These are phyloP conservation scores for Tetheella fluctuosa DNA, from an alignment of 2,888 invertebrate genomes.

Conservation along the genomic window DNA sequence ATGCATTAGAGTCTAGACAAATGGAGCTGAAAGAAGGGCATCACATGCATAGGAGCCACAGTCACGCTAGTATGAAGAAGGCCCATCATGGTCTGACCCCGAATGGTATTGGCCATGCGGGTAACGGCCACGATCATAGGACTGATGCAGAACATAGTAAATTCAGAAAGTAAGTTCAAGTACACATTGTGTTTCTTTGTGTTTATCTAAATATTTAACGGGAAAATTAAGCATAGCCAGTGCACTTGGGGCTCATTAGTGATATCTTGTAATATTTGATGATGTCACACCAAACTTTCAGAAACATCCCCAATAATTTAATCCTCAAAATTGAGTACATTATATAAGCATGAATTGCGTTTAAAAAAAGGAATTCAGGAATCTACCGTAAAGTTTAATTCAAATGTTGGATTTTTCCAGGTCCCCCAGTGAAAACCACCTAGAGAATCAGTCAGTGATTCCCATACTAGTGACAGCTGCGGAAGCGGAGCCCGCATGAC, in stretches of 20 bases:
- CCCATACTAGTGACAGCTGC: constrained; percentile 76
- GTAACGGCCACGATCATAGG: constrained; percentile 64
- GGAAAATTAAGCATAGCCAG: no score
- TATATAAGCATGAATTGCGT: no score
- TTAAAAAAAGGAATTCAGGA: no score
- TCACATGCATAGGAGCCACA: constrained; percentile 74
- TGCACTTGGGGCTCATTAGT: no score
- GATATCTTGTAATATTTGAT: no score
- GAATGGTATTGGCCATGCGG: constrained; percentile 68
- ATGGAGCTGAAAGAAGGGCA: constrained; percentile 48
- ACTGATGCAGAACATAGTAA: constrained; percentile 52
- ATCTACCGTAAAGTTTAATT: neutral
- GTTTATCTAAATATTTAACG: neutral
- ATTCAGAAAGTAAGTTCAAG: constrained; percentile 68
- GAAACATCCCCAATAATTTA: no score
- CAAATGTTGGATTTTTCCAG: constrained; percentile 42
- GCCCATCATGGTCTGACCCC: constrained; percentile 62
- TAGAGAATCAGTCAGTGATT: constrained; percentile 59
- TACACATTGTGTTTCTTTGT: neutral
- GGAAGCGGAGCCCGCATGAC: constrained; percentile 70
- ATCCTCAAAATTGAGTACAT: no score
- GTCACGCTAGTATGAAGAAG: constrained; percentile 76
- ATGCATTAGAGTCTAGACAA: constrained; percentile 10
- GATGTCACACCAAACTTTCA: no score
- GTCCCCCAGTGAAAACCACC: constrained; percentile 67